Evolutionary conservation across 2,888 invertebrate genomes (phyloP).

Genomic region (Pyrochroa serraticornis): DNA sequence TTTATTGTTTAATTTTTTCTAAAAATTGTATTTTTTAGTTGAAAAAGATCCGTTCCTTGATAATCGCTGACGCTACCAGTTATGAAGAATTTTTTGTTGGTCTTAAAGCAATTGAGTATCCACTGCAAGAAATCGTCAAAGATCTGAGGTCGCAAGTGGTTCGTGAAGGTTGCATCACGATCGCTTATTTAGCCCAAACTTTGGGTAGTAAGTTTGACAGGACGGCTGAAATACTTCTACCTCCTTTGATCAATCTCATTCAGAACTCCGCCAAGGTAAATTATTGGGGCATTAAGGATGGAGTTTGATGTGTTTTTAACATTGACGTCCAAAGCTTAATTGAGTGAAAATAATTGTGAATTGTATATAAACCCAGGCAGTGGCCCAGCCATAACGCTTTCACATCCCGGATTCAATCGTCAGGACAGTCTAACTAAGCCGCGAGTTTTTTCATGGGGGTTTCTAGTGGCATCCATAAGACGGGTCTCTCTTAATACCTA

Average conservation of each 20-base stretch:
- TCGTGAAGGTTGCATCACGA: slow-evolving; percentile 93
- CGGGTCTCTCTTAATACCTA: too few relatives aligned
- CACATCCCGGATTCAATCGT: too few relatives aligned
- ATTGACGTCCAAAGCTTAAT: too few relatives aligned
- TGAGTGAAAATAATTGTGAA: too few relatives aligned
- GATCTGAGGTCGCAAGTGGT: slow-evolving; percentile 92
- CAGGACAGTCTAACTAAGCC: too few relatives aligned
- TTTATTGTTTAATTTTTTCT: background rate
- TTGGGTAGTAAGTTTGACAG: slow-evolving; percentile 84
- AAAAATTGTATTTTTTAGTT: too few relatives aligned
- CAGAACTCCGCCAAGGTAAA: slow-evolving; percentile 93
- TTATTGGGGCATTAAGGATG: slow-evolving; percentile 11
- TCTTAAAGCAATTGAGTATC: slow-evolving; percentile 79
- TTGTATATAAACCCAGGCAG: too few relatives aligned
- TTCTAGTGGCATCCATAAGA: too few relatives aligned
- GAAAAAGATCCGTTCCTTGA: slow-evolving; percentile 82
- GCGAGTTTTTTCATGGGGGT: too few relatives aligned
- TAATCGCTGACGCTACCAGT: slow-evolving; percentile 77
- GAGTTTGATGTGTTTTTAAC: background rate
- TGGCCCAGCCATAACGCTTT: too few relatives aligned
- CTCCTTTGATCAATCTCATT: slow-evolving; percentile 85
- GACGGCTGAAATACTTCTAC: slow-evolving; percentile 83
- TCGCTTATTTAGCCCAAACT: slow-evolving; percentile 88
- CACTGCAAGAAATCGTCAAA: slow-evolving; percentile 82
- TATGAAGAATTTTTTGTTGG: slow-evolving; percentile 77